Percentiles rank a stretch among this genome's conserved stretches.
Evolutionary conservation across 2,113 vertebrate species (phyloP).

Genomic region (Neomonachus schauinslandi): DNA sequence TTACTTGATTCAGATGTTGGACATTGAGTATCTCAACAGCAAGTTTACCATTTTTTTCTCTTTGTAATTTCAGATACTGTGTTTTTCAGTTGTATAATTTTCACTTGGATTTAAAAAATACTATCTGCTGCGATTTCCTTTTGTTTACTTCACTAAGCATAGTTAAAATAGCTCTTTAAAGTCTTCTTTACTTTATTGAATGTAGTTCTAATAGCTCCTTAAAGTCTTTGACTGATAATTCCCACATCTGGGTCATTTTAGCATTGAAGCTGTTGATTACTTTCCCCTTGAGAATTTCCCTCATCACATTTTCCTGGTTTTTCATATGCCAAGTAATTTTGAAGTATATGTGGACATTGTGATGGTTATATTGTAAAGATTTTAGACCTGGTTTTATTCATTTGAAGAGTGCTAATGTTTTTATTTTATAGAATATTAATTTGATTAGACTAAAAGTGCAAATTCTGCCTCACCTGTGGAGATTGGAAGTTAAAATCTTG

Average conservation of each 20-base stretch:
- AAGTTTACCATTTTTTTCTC: not conserved
- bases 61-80: not conserved
- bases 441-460: not conserved
- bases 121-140: not conserved
- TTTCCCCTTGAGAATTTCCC: not conserved
- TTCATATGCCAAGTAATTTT: not conserved
- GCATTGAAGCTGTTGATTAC: not conserved
- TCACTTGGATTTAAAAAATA: not conserved
- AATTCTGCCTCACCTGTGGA: not conserved
- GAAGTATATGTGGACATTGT: not conserved
- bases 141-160: not conserved
- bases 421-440: not conserved
- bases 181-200: not conserved
- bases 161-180: not conserved
- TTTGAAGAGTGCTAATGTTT: not conserved
- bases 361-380: not conserved
- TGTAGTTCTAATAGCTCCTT: not conserved
- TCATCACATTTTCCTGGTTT: not conserved
- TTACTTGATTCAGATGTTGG: not conserved
- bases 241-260: not conserved
- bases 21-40: not conserved
- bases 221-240: not conserved
- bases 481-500: not conserved
- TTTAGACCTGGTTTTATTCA: not conserved
- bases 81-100: not conserved